Conservation (phyloP, 23 tunicate species). For the Pegea sp. region DNA sequence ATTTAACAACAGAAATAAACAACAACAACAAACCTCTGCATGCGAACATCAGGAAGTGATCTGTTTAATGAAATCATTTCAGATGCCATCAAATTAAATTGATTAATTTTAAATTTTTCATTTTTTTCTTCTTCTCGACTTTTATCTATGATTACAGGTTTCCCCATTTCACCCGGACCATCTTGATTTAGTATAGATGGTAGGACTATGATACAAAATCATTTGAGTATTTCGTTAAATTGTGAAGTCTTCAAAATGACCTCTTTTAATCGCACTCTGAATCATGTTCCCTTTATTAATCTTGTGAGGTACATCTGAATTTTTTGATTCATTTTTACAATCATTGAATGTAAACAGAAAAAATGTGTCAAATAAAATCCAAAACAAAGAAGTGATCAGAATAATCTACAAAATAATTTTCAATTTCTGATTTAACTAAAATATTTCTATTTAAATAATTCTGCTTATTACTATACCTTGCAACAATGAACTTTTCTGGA, state of each 20-base stretch:
- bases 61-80: slow-evolving; percentile 96
- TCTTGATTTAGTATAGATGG: slow-evolving; percentile 6
- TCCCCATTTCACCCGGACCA: slow-evolving; percentile 99
- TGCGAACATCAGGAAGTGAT: slow-evolving; percentile 72
- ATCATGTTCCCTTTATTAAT: background rate
- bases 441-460: too few species aligned
- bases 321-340: background rate
- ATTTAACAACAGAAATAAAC: background rate
- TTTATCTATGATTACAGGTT: slow-evolving; percentile 73
- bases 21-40: slow-evolving; percentile 22
- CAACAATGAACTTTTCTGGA: too few species aligned
- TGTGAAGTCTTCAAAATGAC: background rate
- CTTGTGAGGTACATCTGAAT: background rate
- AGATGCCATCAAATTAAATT: slow-evolving; percentile 84
- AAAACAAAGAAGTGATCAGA: background rate
- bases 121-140: slow-evolving; percentile 62
- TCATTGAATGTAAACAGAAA: background rate
- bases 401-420: too few species aligned
- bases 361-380: background rate
- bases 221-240: background rate
- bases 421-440: too few species aligned
- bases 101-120: slow-evolving; percentile 87
- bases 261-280: background rate
- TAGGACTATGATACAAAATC: background rate
- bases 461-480: too few species aligned